These are phyloP conservation scores for Tonatia bakeri DNA, from an alignment of 2,113 vertebrate species.

Conservation along the genomic window DNA sequence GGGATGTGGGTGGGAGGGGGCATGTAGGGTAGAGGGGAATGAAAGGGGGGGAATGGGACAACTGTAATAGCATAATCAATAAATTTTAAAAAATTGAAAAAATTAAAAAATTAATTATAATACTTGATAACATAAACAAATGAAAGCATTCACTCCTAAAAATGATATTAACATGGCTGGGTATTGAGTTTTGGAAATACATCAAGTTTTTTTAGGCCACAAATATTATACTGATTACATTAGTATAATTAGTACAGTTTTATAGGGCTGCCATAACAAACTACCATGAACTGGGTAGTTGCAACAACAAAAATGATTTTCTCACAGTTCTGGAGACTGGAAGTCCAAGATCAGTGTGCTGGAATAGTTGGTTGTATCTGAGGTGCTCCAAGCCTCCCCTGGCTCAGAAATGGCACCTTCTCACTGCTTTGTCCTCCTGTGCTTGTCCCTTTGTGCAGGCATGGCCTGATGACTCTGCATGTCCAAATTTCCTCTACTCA, in stretches of 20 bases:
- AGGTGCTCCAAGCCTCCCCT: background rate
- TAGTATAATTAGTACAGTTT: background rate
- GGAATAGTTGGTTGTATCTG: background rate
- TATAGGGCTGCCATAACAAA: background rate
- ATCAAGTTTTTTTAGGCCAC: background rate
- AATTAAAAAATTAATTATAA: background rate
- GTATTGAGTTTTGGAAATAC: background rate
- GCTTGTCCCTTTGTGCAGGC: accelerated
- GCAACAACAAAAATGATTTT: background rate
- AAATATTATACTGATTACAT: background rate
- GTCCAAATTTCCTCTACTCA: background rate
- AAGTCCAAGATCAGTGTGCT: background rate
- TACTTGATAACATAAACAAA: background rate
- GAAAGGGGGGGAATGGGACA: too few species aligned
- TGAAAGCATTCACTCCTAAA: background rate
- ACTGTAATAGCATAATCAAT: too few species aligned
- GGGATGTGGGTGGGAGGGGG: too few species aligned
- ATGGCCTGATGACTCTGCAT: background rate
- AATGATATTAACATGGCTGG: background rate
- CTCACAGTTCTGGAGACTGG: background rate
- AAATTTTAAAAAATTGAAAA: too few species aligned
- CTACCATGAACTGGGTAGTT: background rate
- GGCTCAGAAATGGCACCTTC: background rate
- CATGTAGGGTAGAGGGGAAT: too few species aligned
- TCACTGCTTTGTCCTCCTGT: background rate